Conservation (phyloP, 1,140 invertebrate species). For the Oedothorax gibbosus region DNA sequence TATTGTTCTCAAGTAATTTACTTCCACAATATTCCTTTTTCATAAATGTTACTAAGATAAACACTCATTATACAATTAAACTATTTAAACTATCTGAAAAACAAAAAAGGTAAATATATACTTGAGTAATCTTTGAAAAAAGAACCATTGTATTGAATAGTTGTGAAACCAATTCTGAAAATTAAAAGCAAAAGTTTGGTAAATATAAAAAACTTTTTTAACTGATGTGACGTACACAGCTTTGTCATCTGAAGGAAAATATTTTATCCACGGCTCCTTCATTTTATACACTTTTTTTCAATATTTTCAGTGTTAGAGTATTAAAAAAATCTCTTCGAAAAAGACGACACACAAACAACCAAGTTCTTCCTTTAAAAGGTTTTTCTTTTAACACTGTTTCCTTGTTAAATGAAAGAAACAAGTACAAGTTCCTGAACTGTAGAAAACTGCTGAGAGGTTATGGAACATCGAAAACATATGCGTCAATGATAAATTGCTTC, state of each 20-base stretch:
- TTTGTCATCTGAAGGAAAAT: not conserved
- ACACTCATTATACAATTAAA: too few relatives aligned
- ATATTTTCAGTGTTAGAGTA: slow-evolving; percentile 4
- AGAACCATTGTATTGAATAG: too few relatives aligned
- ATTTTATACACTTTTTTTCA: slow-evolving; percentile 1
- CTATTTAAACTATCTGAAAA: too few relatives aligned
- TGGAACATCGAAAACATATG: slow-evolving; percentile 50
- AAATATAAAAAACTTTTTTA: too few relatives aligned
- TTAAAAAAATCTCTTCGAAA: not conserved
- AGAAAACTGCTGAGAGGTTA: slow-evolving; percentile 34
- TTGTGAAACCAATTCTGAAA: too few relatives aligned
- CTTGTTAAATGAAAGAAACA: slow-evolving; percentile 33
- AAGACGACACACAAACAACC: slow-evolving; percentile 9
- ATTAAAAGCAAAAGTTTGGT: too few relatives aligned
- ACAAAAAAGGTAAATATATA: too few relatives aligned
- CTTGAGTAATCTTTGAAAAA: too few relatives aligned
- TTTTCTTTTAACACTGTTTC: slow-evolving; percentile 18
- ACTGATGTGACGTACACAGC: too few relatives aligned
- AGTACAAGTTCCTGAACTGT: slow-evolving; percentile 40
- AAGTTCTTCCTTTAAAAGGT: not conserved
- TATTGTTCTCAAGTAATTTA: too few relatives aligned
- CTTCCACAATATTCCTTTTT: too few relatives aligned
- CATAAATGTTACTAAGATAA: too few relatives aligned
- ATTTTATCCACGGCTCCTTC: slow-evolving; percentile 14
- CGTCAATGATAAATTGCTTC: slow-evolving; percentile 43